phyloP scores from a whole-genome alignment of 2,888 invertebrate genomes.

The Mechanitis messenoides region DNA sequence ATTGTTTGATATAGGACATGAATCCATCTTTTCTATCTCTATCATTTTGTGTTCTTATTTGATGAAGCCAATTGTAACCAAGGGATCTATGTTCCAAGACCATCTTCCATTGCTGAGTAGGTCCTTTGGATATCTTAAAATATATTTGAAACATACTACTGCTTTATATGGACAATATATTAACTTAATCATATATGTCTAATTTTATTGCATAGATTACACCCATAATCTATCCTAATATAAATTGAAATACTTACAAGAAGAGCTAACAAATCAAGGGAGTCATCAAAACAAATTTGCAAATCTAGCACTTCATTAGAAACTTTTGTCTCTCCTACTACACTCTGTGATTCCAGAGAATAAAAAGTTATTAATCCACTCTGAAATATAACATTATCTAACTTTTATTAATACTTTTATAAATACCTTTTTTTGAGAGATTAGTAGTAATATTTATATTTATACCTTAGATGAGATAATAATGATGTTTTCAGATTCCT shows the following conservation, averaged over 20 bases:
- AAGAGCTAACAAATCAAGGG: constrained; percentile 73
- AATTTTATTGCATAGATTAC: too few species aligned
- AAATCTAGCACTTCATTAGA: constrained; percentile 78
- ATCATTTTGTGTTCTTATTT: constrained; percentile 57
- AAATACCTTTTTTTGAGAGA: background rate
- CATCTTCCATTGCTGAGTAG: constrained; percentile 88
- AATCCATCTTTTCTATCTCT: constrained; percentile 67
- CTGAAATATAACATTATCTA: constrained; percentile 34
- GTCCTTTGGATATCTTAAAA: constrained; percentile 82
- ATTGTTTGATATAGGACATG: constrained; percentile 67
- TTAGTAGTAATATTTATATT: background rate
- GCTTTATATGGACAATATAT: constrained; percentile 4
- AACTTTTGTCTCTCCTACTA: constrained; percentile 81
- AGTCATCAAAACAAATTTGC: constrained; percentile 84
- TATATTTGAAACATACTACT: background rate
- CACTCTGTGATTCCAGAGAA: constrained; percentile 81
- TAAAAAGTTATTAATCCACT: constrained; percentile 80
- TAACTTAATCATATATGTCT: background rate
- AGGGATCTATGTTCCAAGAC: constrained; percentile 86
- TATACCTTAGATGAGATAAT: constrained; percentile 81
- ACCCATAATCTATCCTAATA: background rate
- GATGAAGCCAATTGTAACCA: constrained; percentile 82
- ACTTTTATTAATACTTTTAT: constrained; percentile 2
- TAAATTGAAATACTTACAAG: constrained; percentile 48
- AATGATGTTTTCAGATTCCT: constrained; percentile 82